Percentiles rank a stretch among this genome's conserved stretches.
These are phyloP conservation scores for Campylomormyrus tamandua DNA, from an alignment of 2,113 vertebrate genomes.

Conservation along the genomic window DNA sequence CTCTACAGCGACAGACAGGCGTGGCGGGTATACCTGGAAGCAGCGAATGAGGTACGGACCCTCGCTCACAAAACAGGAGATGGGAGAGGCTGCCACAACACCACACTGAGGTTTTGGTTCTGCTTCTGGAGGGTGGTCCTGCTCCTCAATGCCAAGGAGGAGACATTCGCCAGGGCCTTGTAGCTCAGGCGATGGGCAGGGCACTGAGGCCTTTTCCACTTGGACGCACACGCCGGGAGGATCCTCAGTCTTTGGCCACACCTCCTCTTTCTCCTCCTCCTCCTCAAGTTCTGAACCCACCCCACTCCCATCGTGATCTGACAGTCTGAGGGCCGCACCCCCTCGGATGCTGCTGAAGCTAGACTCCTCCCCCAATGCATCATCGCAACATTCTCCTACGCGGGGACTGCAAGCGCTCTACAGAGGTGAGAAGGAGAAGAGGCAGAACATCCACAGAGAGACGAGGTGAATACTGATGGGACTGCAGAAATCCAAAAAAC, in stretches of 20 bases:
- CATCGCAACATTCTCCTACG: slow-evolving; percentile 37
- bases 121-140: slow-evolving; percentile 30
- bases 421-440: slow-evolving; percentile 35
- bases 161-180: neutral
- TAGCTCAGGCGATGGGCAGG: neutral
- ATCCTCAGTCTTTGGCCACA: neutral
- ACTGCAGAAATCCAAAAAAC: neutral
- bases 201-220: neutral
- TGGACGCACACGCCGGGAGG: neutral
- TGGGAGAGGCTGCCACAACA: slow-evolving; percentile 37
- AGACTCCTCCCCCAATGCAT: slow-evolving; percentile 33
- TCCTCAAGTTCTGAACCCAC: slow-evolving; percentile 39
- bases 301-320: slow-evolving; percentile 18
- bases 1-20: neutral
- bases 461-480: neutral
- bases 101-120: slow-evolving; percentile 24
- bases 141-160: neutral
- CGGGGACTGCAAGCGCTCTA: slow-evolving; percentile 46
- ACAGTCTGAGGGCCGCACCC: slow-evolving; percentile 10
- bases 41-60: slow-evolving; percentile 50
- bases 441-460: slow-evolving; percentile 24
- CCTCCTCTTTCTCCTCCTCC: slow-evolving; percentile 27
- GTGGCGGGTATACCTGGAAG: slow-evolving; percentile 49
- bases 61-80: slow-evolving; percentile 45
- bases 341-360: slow-evolving; percentile 28